Percentiles rank a stretch among this genome's conserved stretches.
phyloP scores from a whole-genome alignment of 2,113 vertebrate genomes.

The Macquaria australasica region DNA sequence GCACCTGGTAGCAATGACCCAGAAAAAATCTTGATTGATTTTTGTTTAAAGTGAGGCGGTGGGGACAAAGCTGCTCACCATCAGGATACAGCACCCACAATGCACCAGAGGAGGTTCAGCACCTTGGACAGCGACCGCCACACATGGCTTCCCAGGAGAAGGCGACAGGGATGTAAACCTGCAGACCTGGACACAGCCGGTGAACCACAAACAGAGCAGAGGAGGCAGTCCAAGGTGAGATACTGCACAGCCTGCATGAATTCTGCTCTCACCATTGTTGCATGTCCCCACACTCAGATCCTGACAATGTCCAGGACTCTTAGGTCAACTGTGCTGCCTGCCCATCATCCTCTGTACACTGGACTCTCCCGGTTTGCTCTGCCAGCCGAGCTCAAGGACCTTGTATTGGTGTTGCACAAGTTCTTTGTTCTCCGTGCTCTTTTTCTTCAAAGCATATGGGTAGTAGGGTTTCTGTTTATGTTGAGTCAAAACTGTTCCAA shows the following conservation, averaged over 20 bases:
- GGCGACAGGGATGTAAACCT: slow-evolving; percentile 20
- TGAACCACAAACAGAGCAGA: slow-evolving; percentile 25
- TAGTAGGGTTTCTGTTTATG: background rate
- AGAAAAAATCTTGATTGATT: slow-evolving; percentile 4
- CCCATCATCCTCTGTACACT: slow-evolving; percentile 29
- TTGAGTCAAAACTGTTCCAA: slow-evolving; percentile 9
- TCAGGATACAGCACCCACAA: slow-evolving; percentile 16
- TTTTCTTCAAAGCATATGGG: background rate
- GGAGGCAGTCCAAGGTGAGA: slow-evolving; percentile 47
- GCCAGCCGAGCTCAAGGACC: slow-evolving; percentile 6
- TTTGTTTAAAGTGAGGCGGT: slow-evolving; percentile 3
- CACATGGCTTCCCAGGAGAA: slow-evolving; percentile 23
- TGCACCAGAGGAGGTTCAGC: slow-evolving; percentile 24
- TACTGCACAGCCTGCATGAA: slow-evolving; percentile 20
- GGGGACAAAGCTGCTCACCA: background rate
- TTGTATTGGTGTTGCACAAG: background rate
- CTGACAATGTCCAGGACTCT: slow-evolving; percentile 16
- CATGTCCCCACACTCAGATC: slow-evolving; percentile 8
- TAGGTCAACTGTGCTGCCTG: slow-evolving; percentile 43
- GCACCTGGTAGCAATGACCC: slow-evolving; percentile 2
- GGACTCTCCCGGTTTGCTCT: slow-evolving; percentile 12
- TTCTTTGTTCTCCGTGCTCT: background rate
- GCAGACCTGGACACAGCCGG: slow-evolving; percentile 5
- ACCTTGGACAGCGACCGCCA: slow-evolving; percentile 33
- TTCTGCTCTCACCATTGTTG: slow-evolving; percentile 19